A percentile compares a stretch with the other conserved stretches of the same genome.
These are phyloP conservation scores for Apamea sordens DNA, from an alignment of 2,888 invertebrate genomes.

Conservation along the genomic window DNA sequence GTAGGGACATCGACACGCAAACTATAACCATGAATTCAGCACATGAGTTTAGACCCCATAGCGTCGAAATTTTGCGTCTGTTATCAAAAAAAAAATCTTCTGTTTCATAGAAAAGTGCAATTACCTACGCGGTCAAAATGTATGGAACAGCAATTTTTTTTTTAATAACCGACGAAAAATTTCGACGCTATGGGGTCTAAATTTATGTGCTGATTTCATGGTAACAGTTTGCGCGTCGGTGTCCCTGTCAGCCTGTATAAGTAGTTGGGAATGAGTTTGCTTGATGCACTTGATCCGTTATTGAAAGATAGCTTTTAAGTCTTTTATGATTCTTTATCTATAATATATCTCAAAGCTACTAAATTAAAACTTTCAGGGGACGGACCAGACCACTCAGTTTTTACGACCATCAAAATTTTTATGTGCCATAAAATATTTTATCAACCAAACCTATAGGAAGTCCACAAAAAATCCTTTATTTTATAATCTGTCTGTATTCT, in stretches of 20 bases:
- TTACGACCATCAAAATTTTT: slow-evolving; percentile 55
- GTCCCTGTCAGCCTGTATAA: neutral
- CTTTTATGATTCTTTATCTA: slow-evolving; percentile 26
- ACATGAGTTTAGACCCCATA: too few species aligned
- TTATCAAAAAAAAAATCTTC: too few species aligned
- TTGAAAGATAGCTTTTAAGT: neutral
- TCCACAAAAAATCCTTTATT: slow-evolving; percentile 17
- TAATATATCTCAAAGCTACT: slow-evolving; percentile 36
- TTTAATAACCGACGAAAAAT: too few species aligned
- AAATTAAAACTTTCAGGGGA: slow-evolving; percentile 58
- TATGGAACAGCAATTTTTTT: too few species aligned
- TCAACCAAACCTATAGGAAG: slow-evolving; percentile 26
- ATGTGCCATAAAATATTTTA: slow-evolving; percentile 54
- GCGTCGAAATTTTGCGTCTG: too few species aligned
- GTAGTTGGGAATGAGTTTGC: neutral
- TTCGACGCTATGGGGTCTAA: too few species aligned
- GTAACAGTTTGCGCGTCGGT: too few species aligned
- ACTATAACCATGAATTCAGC: too few species aligned
- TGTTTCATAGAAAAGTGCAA: too few species aligned
- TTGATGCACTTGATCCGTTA: neutral
- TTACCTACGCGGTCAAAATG: too few species aligned
- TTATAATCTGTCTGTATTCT: slow-evolving; percentile 26
- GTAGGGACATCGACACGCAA: too few species aligned
- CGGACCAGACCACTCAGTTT: slow-evolving; percentile 50
- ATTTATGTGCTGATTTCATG: too few species aligned